Evolutionary conservation across 1,140 invertebrate genomes (phyloP), one percentile per base, ranked within the genome.

Genomic region (Arctopsyche grandis): DNA sequence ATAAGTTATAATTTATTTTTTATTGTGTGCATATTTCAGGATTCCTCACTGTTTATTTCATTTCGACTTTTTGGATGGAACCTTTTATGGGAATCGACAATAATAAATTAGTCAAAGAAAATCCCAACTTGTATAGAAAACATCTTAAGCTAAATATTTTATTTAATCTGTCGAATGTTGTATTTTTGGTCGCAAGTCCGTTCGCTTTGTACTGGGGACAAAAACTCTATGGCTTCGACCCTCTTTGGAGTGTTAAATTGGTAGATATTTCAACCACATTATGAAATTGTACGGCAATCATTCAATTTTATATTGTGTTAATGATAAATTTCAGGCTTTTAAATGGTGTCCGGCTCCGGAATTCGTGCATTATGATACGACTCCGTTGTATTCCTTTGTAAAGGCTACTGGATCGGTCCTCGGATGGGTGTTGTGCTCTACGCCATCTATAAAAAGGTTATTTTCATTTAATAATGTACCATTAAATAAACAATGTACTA

Each of bases 341-440:
- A 82, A 82, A 66, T 79, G 81, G 79, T 82, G 81, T 63, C 81
- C 81, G 3, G 69, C 81, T 71, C 79, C 81, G 16, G 79, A 80
- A 5, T 82, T 73, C 44, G 58, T 82, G 0, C 81, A 82, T 75
- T 80, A 58, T 58, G 78, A 78, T 48, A 79, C 81, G 5, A 82
- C 81, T 16, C 79, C 79, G 0, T 63, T 76, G 9, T 82, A 79
- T 56, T 26, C 81, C 9, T 75, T 82, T 4, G 81, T 82, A 5
- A 66, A 79, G 63, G 12, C 79, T 16, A 82, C 79, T 10, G 79
- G 79, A 10, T 78, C 79, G 5, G 44, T 82, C 43, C 58, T 82
- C 5, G 81, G 81, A 21, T 75, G 60, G 71, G 76, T 77, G 9
- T 43, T 82, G 29, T 80, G 79, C 19, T 24, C 78, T n/a, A 80